These are phyloP conservation scores for Pipistrellus kuhlii DNA, from an alignment of 2,797 vertebrate species.

Conservation along the genomic window DNA sequence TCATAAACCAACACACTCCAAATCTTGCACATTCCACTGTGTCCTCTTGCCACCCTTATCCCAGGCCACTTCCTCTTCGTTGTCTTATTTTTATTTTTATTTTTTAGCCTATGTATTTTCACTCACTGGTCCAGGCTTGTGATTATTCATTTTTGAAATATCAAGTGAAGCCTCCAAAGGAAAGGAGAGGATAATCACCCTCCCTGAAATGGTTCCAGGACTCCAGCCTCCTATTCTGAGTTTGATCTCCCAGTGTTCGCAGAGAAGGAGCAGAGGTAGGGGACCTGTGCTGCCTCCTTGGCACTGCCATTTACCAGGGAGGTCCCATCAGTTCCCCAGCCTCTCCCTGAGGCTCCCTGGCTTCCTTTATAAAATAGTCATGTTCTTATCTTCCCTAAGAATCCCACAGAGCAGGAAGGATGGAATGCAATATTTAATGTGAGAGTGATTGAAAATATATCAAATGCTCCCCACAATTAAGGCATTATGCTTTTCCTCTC, in stretches of 20 bases:
- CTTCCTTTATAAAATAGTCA: constrained; percentile 67
- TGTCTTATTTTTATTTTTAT: background rate
- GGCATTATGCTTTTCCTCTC: background rate
- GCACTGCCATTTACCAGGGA: background rate
- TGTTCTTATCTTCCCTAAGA: constrained; percentile 51
- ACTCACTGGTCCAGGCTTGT: background rate
- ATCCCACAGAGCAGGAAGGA: constrained; percentile 23
- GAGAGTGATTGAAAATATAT: constrained; percentile 46
- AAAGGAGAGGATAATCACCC: background rate
- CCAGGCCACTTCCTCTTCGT: background rate
- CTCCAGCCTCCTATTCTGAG: background rate
- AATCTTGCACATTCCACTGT: background rate
- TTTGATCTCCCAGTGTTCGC: background rate
- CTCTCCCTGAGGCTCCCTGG: background rate
- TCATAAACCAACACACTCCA: background rate
- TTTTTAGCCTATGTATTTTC: background rate
- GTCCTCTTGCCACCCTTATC: background rate
- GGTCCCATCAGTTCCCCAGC: constrained; percentile 30
- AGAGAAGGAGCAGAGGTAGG: background rate
- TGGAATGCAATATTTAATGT: constrained; percentile 56
- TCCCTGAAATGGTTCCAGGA: background rate
- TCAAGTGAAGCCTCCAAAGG: background rate
- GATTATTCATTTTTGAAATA: constrained; percentile 34
- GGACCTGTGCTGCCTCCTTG: background rate
- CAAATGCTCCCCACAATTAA: constrained; percentile 9